phyloP scores from a whole-genome alignment of 2,113 vertebrate species.

The Muntiacus muntjak region DNA sequence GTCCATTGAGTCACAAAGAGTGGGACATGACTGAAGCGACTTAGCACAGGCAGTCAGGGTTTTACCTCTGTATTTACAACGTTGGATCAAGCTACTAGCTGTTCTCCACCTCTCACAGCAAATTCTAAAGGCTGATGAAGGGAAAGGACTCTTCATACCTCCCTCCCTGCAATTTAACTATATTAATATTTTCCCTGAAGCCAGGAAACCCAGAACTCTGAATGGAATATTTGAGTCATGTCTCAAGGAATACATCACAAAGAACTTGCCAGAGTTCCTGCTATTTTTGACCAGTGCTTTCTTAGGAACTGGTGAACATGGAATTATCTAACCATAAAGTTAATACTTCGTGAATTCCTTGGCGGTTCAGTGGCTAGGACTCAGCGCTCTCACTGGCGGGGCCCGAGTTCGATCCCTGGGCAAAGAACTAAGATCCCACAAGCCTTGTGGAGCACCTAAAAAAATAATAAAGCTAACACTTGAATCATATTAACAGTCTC shows the following conservation, averaged over 20 bases:
- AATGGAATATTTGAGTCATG: not conserved
- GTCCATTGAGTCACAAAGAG: not conserved
- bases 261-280: not conserved
- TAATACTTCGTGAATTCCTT: not conserved
- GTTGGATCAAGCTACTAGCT: not conserved
- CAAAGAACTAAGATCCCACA: not conserved
- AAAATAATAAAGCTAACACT: not conserved
- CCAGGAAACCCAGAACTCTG: not conserved
- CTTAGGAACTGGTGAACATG: not conserved
- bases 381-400: accelerated
- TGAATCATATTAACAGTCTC: not conserved
- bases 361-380: not conserved
- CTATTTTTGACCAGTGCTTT: not conserved
- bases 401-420: not conserved
- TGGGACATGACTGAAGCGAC: not conserved
- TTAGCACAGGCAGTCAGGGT: not conserved
- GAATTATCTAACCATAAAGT: not conserved
- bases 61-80: not conserved
- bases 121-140: not conserved
- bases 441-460: not conserved
- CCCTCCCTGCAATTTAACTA: not conserved
- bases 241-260: not conserved
- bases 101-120: not conserved
- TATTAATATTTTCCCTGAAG: not conserved
- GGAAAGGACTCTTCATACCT: not conserved